A percentile compares a stretch with the other conserved stretches of the same genome.
Evolutionary conservation across 2,888 invertebrate genomes (phyloP).

Genomic region (Heteropelma amictum): DNA sequence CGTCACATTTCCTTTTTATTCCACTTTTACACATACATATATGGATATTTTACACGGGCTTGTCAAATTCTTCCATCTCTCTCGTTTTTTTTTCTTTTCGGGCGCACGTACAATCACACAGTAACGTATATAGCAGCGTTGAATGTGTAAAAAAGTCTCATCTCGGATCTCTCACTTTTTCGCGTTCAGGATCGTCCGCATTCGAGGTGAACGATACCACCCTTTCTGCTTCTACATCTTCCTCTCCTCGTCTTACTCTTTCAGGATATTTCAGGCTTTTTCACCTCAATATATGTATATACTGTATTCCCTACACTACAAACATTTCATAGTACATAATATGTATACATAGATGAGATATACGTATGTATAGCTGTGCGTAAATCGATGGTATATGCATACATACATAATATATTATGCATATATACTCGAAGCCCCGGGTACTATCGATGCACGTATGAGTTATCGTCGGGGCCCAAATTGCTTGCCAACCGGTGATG

Average conservation of each 20-base stretch:
- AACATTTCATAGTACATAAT: conserved; percentile 40
- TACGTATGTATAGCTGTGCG: conserved; percentile 33
- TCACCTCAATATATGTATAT: conserved; percentile 28
- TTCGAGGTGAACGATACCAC: conserved; percentile 36
- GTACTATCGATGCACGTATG: conserved; percentile 76
- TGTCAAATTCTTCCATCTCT: conserved; percentile 47
- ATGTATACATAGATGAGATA: background rate
- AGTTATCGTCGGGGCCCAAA: conserved; percentile 76
- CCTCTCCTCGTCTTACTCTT: conserved; percentile 32
- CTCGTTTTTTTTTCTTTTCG: conserved; percentile 18
- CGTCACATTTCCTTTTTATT: conserved; percentile 50
- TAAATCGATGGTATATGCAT: conserved; percentile 49
- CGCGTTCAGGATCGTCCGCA: conserved; percentile 17
- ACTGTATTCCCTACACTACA: conserved; percentile 19
- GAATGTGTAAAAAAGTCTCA: conserved; percentile 31
- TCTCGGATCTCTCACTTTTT: conserved; percentile 48
- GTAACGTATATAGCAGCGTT: conserved; percentile 30
- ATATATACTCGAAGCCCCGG: conserved; percentile 60
- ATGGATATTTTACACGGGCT: conserved; percentile 27
- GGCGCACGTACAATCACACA: background rate
- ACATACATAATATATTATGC: conserved; percentile 66
- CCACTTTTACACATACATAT: conserved; percentile 20
- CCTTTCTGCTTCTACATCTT: conserved; percentile 16
- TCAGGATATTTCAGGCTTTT: conserved; percentile 13
- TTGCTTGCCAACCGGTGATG: conserved; percentile 77